Base-by-base conservation (phyloP, 1,140 invertebrate species). In the Yoshiicerus persimilis region DNA sequence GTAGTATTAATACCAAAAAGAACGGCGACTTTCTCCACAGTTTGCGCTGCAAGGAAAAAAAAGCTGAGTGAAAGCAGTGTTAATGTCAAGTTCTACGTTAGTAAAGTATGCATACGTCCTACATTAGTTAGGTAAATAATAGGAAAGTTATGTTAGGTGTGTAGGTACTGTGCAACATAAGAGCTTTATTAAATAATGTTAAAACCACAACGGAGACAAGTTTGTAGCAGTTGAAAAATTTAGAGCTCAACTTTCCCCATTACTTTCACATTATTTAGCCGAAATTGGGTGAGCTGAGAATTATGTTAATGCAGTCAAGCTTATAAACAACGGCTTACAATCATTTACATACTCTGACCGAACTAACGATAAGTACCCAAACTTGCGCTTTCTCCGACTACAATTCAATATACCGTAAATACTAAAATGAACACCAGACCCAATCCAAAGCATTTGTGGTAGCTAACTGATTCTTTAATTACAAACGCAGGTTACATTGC, bases 111-210 rank as follows among this genome's bases (percentile, higher is more conserved):
- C 16, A 56, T 16, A n/a, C 20, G 47, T 56, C 20, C 16, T 56
- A 56, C 20, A 56, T 56, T 56, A 56, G 47, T 16, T 56, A 56
- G 39, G 39, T 41, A 41, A n/a, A n/a, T 56, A 56, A 56, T 56
- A 56, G 47, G 8, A 6, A 56, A 56, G 47, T 56, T 56, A 47
- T 47, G 39, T 41, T 41, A 56, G 20, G 47, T 56, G 47, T 4
- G n/a, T 56, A 70, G 23, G 23, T 66, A 66, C 5, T 30, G 27
- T 13, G 23, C 23, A 27, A 66, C 64, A 80, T 34, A 56, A 41
- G 41, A 47, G 56, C 83, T 84, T 84, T 84, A 84, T 84, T 84
- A 84, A 84, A 84, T 84, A 84, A 84, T n/a, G 38, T 30, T 84
- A 84, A 84, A 84, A 84, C 83, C 75, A 84, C 83, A 47, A 38